phyloP scores from a whole-genome alignment of 2,113 vertebrate genomes.

The Pipra filicauda region DNA sequence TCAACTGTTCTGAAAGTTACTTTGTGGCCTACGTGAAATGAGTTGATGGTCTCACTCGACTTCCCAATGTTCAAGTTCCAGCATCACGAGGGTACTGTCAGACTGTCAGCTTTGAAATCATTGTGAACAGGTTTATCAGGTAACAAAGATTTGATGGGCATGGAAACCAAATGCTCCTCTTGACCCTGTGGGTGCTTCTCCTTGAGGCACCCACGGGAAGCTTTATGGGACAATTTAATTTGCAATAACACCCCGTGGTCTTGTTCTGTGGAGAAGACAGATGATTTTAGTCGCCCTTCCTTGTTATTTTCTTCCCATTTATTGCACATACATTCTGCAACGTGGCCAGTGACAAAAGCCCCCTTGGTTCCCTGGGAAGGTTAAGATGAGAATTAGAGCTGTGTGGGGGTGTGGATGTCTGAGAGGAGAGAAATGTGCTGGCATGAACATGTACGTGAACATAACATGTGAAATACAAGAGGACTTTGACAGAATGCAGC shows the following conservation, averaged over 20 bases:
- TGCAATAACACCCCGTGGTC: not conserved
- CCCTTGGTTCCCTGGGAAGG: not conserved
- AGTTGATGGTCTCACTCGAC: not conserved
- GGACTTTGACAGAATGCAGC: not conserved
- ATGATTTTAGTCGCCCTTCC: not conserved
- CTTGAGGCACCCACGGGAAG: not conserved
- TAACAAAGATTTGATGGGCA: not conserved
- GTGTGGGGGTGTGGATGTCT: not conserved
- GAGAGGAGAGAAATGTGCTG: not conserved
- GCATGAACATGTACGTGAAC: rapidly evolving
- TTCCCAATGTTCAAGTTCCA: not conserved
- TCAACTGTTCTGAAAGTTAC: not conserved
- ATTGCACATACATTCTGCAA: not conserved
- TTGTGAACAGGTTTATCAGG: not conserved
- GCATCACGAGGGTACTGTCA: not conserved
- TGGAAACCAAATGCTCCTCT: not conserved
- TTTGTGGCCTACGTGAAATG: not conserved
- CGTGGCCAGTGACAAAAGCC: not conserved
- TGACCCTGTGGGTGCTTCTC: not conserved
- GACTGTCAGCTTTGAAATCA: not conserved
- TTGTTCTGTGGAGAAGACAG: not conserved
- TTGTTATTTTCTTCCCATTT: not conserved
- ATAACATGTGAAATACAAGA: not conserved
- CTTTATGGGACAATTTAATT: rapidly evolving
- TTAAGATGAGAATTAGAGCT: not conserved